A percentile compares a stretch with the other conserved stretches of the same genome.
Conservation (phyloP, 2,888 invertebrate species). For the Nomada goodeniana region DNA sequence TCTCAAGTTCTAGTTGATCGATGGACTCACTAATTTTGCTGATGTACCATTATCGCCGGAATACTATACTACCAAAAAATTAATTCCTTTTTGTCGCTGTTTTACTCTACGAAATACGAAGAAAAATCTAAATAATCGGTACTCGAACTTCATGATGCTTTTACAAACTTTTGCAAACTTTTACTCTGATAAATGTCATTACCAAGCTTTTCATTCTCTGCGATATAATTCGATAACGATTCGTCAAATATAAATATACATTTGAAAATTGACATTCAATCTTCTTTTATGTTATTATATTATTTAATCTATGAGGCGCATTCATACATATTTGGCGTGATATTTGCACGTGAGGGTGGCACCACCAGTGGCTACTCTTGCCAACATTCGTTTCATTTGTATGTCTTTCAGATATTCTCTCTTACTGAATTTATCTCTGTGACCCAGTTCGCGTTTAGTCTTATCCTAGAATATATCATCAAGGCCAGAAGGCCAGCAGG, state of each 20-base stretch:
- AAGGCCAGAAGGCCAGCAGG: slow-evolving; percentile 11
- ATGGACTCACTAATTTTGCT: too few relatives aligned
- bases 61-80: too few relatives aligned
- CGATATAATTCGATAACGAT: not conserved
- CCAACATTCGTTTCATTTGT: slow-evolving; percentile 21
- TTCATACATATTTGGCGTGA: not conserved
- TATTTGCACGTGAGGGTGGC: not conserved
- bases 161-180: too few relatives aligned
- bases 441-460: slow-evolving; percentile 34
- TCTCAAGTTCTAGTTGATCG: too few relatives aligned
- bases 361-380: not conserved
- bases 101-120: too few relatives aligned
- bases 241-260: not conserved
- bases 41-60: too few relatives aligned
- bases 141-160: too few relatives aligned
- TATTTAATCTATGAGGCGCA: not conserved
- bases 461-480: slow-evolving; percentile 25
- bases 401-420: slow-evolving; percentile 23
- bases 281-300: not conserved
- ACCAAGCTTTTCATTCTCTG: not conserved
- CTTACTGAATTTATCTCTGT: slow-evolving; percentile 21
- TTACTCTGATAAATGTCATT: not conserved
- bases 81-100: too few relatives aligned
- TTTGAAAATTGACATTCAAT: not conserved
- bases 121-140: too few relatives aligned